Evolutionary conservation across 2,888 invertebrate genomes (phyloP), one percentile per base, ranked within the genome.

Genomic region (Phortica magna): DNA sequence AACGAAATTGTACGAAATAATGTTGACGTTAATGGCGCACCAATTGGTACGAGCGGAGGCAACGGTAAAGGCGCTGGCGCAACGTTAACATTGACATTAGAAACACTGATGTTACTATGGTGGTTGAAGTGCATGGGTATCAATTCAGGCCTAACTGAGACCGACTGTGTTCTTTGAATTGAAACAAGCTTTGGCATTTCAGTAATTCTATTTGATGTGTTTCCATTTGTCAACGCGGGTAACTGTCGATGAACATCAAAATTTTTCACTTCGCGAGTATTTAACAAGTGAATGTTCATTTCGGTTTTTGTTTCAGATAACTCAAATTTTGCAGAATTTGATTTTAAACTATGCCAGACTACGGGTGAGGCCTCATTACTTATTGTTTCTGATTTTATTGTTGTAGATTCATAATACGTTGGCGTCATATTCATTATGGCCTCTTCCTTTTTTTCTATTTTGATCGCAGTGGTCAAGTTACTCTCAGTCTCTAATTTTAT

Each of bases 41-140:
- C 87, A 61, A 85, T 88, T 0, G 84, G 88, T 67, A 87, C 88
- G 48, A 88, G 68, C 4, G 85, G 88, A 2, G 87, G 87, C 74
- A 86, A 76, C 77, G 82, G 83, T n/a, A 85, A 48, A 1, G 83
- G 75, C 43, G 41, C 39, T 17, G 14, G 65, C 39, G 31, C 12
- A 9, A 68, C 17, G 19, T 48, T 68, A 9, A 68, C 17, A 43
- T 48, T 68, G n/a, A n/a, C 19, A 61, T 61, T 61, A 10, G 61
- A 17, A 61, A 61, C 19, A 22, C 61, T 61, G 85, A 70, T 12
- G 83, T 81, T 59, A 85, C 83, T 76, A 88, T 85, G 43, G 85
- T 22, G 73, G 76, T 10, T 61, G 57, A 14, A 7, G 65, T 77
- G 22, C 61, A 19, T 12, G 19, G 12, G 61, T 7, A 2, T 61